Percentiles rank a stretch among this genome's conserved stretches.
These are phyloP conservation scores for Fukomys damarensis DNA, from an alignment of 2,113 vertebrate species.

Conservation along the genomic window DNA sequence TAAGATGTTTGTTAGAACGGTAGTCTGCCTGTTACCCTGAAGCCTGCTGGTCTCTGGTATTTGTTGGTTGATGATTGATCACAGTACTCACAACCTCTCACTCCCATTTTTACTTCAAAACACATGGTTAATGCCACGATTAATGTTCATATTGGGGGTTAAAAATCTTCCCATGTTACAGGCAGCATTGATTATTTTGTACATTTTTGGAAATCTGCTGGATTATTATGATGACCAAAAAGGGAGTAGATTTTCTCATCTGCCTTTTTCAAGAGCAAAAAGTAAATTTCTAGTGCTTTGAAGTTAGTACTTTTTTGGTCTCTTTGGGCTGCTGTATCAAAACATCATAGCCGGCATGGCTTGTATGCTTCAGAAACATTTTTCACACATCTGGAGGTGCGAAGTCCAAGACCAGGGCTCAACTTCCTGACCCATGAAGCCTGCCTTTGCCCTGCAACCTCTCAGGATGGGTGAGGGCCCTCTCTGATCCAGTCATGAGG, in stretches of 20 bases:
- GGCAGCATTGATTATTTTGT: conserved; percentile 43
- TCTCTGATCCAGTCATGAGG: background rate
- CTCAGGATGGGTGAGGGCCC: background rate
- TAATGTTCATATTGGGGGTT: background rate
- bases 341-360: background rate
- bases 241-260: background rate
- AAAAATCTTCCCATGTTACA: conserved; percentile 23
- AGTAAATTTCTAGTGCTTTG: background rate
- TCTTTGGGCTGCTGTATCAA: background rate
- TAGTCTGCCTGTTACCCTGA: background rate
- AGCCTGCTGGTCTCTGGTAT: background rate
- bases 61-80: background rate
- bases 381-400: background rate
- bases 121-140: background rate
- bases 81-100: background rate
- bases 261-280: background rate
- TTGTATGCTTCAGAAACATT: background rate
- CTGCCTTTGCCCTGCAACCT: background rate
- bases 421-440: background rate
- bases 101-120: background rate
- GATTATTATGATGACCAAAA: background rate
- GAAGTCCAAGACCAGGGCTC: background rate
- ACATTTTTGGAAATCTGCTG: background rate
- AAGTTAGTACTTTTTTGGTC: background rate
- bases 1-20: conserved; percentile 31